Percentiles rank a stretch among this genome's conserved stretches.
phyloP scores from a whole-genome alignment of 2,797 vertebrate species.

The Takifugu rubripes region DNA sequence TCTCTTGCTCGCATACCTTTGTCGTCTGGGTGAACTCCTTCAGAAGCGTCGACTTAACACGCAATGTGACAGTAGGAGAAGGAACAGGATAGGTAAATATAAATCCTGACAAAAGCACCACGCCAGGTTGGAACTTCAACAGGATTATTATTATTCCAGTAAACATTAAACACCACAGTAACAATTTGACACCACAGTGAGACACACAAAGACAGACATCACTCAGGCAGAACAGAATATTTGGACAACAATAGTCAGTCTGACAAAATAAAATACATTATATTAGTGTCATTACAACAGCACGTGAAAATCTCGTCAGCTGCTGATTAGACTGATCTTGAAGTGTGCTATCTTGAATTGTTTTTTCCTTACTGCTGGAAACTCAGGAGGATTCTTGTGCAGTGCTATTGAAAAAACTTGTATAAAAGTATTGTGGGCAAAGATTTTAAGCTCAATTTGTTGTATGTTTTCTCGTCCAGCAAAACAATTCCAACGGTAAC shows the following conservation, averaged over 20 bases:
- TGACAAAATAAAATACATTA: conserved; percentile 35
- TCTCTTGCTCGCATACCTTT: conserved; percentile 69
- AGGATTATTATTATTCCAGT: conserved; percentile 62
- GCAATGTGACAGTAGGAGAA: conserved; percentile 65
- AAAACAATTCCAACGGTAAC: conserved; percentile 15
- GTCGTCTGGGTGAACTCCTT: conserved; percentile 60
- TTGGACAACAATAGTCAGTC: conserved; percentile 46
- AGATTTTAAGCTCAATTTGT: conserved; percentile 22
- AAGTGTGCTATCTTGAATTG: conserved; percentile 18
- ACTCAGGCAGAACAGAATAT: conserved; percentile 23
- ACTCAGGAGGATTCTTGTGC: conserved; percentile 54
- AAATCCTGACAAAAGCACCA: conserved; percentile 73
- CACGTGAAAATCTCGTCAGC: conserved; percentile 30
- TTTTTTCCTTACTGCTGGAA: conserved; percentile 35
- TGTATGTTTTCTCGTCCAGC: conserved; percentile 15
- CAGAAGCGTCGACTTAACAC: conserved; percentile 68
- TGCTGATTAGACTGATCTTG: conserved; percentile 33
- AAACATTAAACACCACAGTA: conserved; percentile 53
- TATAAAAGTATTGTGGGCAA: conserved; percentile 27
- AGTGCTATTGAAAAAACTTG: conserved; percentile 58
- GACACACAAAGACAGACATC: conserved; percentile 46
- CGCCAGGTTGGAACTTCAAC: conserved; percentile 60
- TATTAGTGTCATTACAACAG: conserved; percentile 47
- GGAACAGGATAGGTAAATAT: conserved; percentile 72
- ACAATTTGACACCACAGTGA: conserved; percentile 31